Base-by-base conservation (phyloP, 1,140 invertebrate genomes). In the Rhizoglyphus robini region DNA sequence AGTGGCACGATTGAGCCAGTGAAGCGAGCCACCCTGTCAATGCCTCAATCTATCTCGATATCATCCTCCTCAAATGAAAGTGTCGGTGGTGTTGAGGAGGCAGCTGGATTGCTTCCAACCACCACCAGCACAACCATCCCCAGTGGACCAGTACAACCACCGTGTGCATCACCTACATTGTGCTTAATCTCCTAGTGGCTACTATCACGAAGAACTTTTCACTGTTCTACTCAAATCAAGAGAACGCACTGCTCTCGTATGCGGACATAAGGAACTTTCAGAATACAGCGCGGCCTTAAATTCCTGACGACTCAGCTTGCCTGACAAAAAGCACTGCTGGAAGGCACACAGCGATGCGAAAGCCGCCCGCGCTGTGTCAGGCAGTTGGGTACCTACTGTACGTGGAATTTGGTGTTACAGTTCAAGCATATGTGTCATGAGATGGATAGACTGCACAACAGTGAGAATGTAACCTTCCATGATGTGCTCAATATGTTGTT, bases 371-470 rank as follows among this genome's bases (percentile, higher is more conserved):
- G n/a, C n/a, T n/a, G n/a, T n/a, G n/a, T n/a, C n/a, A n/a, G n/a
- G n/a, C n/a, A n/a, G n/a, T n/a, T n/a, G n/a, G n/a, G n/a, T n/a
- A n/a, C n/a, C n/a, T n/a, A n/a, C n/a, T n/a, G n/a, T n/a, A 98
- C 96, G 0, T 99, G 96, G 96, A 99, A 99, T 74, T 84, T 97
- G 46, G 94, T 99, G 0, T 79, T 99, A 5, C 79, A 99, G 4
- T 99, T 99, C 75, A 99, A 99, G 75, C 96, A 99, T 75, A 99
- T 99, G 96, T 98, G 95, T 74, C 98, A 98, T 71, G 96, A 99
- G 79, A 80, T 99, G 62, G 95, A 99, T 75, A 82, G 91, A 68
- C 79, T 99, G 4, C 93, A 98, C 73, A 97, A 96, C 76, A 93
- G 95, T 18, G 94, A 96, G 78, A 96, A 99, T 78, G 95, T 99